A percentile compares a stretch with the other conserved stretches of the same genome.
Conservation (phyloP, 2,888 invertebrate species). For the Acrobasis suavella region DNA sequence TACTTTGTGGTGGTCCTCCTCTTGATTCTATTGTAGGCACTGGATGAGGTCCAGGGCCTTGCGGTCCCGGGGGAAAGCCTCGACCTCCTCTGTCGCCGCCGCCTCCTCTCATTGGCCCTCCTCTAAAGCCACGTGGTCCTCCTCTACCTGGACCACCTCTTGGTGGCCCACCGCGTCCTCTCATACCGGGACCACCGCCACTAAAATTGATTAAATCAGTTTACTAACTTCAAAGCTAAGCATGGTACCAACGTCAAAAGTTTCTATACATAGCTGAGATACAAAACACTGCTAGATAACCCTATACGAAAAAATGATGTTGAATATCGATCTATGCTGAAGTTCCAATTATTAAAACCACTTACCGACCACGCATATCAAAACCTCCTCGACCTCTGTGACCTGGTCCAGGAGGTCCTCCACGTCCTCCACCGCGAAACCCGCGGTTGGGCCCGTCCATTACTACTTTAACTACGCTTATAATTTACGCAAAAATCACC, state of each 20-base stretch:
- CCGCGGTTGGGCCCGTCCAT: conserved; percentile 69
- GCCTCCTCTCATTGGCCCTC: conserved; percentile 70
- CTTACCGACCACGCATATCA: conserved; percentile 76
- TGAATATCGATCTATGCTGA: not conserved
- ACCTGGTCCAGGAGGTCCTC: conserved; percentile 63
- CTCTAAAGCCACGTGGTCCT: conserved; percentile 70
- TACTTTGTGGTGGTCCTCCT: conserved; percentile 67
- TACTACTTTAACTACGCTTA: not conserved
- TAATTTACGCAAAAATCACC: not conserved
- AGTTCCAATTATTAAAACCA: not conserved
- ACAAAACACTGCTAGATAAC: not conserved
- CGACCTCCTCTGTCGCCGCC: conserved; percentile 73
- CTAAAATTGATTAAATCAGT: conserved; percentile 7
- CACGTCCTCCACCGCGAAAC: conserved; percentile 72
- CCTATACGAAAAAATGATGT: not conserved
- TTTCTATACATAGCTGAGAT: not conserved
- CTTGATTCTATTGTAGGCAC: conserved; percentile 76
- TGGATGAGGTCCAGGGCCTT: conserved; percentile 76
- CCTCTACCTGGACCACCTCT: conserved; percentile 62
- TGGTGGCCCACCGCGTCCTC: conserved; percentile 67
- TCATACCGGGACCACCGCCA: conserved; percentile 70
- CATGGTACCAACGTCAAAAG: no score
- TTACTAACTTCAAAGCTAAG: no score
- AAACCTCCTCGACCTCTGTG: conserved; percentile 70
- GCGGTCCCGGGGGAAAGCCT: conserved; percentile 69